Evolutionary conservation across 1,140 invertebrate species (phyloP), one percentile per base, ranked within the genome.

Genomic region (Drosophila sp.): DNA sequence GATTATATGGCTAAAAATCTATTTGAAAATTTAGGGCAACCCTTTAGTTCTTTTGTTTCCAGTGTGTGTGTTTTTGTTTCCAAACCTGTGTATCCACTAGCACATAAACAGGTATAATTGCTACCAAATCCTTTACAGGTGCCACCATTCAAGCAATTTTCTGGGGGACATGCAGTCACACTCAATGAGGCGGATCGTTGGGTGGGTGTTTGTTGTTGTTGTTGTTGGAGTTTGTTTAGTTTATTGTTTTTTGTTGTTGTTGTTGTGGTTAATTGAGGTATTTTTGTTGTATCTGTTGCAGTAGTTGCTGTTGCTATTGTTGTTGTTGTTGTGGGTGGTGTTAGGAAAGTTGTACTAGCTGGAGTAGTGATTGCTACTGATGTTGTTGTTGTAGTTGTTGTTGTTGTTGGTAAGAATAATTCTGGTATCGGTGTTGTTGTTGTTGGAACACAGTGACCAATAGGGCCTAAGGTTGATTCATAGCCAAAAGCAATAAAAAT

Each of bases 81-180:
- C 83, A 87, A 87, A 95, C 93, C 93, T 82, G 91, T 91, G 79
- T 91, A 94, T 77, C 92, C 93, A 74, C 84, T 85, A 69, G 90
- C 92, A 92, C 94, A 95, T 47, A 92, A 84, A 89, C 94, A 95
- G 50, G 92, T 90, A 81, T 93, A 93, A 77, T 92, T 92, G 69
- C 90, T 91, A 75, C 91, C 90, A 71, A 79, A 91, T 79, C 93
- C 92, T 50, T 85, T 76, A 76, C 93, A 93, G 73, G 92, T 92
- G 70, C 92, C 92, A 80, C 92, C 92, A 71, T 92, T 92, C 63
- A 91, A 80, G 90, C 93, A 93, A 58, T 90, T 86, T 72, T 89
- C 84, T 81, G 79, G 81, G 71, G 91, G 79, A 78, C 91, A 92
- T 92, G 91, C 91, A 89, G 23, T 27, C 32, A 58, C 17, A 58